Evolutionary conservation across 2,113 vertebrate species (phyloP).

Genomic region (Hipposideros armiger): DNA sequence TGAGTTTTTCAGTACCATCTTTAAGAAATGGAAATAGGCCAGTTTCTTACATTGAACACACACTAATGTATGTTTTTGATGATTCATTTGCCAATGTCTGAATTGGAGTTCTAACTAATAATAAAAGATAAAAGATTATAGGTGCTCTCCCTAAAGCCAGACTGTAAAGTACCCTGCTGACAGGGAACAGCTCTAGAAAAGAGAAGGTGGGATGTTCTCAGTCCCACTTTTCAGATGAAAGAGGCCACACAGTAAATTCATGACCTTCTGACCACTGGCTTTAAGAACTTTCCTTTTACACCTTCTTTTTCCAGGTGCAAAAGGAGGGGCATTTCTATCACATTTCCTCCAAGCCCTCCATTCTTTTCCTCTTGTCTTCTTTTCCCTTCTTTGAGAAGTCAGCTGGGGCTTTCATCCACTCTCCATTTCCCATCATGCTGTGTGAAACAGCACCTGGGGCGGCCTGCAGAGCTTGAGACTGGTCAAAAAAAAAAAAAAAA

Average conservation of each 20-base stretch:
- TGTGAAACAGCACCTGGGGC: constrained; percentile 64
- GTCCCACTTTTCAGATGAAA: not conserved
- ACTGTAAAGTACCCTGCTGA: not conserved
- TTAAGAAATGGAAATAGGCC: not conserved
- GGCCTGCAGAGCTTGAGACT: constrained; percentile 40
- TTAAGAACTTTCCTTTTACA: not conserved
- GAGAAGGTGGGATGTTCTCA: not conserved
- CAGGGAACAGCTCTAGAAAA: not conserved
- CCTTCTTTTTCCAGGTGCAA: not conserved
- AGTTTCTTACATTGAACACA: not conserved
- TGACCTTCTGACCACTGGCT: not conserved
- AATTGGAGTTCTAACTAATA: constrained; percentile 29
- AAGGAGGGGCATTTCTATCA: not conserved
- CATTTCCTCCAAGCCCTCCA: not conserved
- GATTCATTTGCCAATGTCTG: not conserved
- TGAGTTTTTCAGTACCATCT: not conserved
- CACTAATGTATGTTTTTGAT: not conserved
- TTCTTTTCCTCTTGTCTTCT: constrained; percentile 6
- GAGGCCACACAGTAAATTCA: not conserved
- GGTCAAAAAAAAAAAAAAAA: not conserved
- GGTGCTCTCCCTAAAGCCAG: not conserved
- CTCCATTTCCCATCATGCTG: constrained; percentile 9
- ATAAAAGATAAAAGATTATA: constrained; percentile 4
- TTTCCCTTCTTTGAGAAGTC: constrained; percentile 61
- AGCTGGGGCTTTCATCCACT: not conserved